Evolutionary conservation across 2,113 vertebrate genomes (phyloP).

Genomic region (Motacilla alba): DNA sequence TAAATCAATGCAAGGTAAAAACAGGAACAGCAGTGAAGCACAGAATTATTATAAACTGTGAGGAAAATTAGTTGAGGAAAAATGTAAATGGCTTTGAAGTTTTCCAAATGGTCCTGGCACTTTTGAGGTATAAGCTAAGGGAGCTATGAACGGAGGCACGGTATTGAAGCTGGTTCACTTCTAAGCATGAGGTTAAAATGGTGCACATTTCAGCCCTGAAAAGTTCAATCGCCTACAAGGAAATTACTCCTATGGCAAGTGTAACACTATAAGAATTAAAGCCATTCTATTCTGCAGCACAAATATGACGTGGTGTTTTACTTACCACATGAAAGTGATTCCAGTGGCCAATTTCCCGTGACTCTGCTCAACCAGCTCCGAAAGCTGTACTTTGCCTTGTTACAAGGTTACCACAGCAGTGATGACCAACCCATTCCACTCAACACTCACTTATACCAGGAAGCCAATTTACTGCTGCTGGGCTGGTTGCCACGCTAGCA

Average conservation of each 20-base stretch:
- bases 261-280: neutral
- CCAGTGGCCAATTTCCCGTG: conserved; percentile 3
- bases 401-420: neutral
- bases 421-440: neutral
- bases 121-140: neutral
- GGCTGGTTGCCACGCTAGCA: neutral
- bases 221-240: neutral
- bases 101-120: neutral
- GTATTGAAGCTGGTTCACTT: neutral
- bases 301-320: neutral
- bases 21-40: neutral
- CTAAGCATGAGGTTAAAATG: neutral
- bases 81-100: neutral
- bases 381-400: neutral
- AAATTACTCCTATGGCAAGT: neutral
- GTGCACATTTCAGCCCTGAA: neutral
- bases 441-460: neutral
- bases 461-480: conserved; percentile 9
- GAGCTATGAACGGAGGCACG: neutral
- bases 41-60: neutral
- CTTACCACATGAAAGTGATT: neutral
- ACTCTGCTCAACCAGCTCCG: neutral
- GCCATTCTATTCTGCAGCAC: neutral
- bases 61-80: neutral
- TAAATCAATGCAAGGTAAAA: neutral